Evolutionary conservation across 2,888 invertebrate genomes (phyloP), one percentile per base, ranked within the genome.

Genomic region (Ommatoiulus sabulosus): DNA sequence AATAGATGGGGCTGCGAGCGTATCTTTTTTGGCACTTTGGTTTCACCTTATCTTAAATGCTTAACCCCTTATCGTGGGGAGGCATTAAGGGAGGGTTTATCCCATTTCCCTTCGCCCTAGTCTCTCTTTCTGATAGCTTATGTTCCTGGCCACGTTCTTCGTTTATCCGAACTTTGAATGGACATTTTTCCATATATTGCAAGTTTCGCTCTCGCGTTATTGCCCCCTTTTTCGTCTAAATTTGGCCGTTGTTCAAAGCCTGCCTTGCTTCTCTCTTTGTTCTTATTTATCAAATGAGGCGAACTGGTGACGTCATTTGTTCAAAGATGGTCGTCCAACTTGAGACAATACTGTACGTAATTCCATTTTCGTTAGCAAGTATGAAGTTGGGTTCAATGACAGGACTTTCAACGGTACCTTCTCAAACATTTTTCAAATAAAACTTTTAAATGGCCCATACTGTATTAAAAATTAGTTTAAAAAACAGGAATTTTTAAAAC

Each of bases 21-120:
- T 63, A 63, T 63, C 63, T 63, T 72, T 72, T 72, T 72, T 24
- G 72, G 72, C 72, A 72, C 72, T 63, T 72, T n/a, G 72, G 72
- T 72, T 72, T 20, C 24, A 24, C 72, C 72, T 72, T 72, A 72
- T 72, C 72, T 72, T 72, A 72, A 72, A 72, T 24, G 72, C 8
- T 10, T 24, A 12, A 6, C 24, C 72, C 24, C 72, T 72, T 72
- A 72, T 72, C 72, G 10, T 24, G 24, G 72, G 63, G 72, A 72
- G 24, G 72, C 24, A 72, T 24, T 24, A 24, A 24, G 72, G 24
- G 72, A 72, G 24, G 24, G 72, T 72, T 24, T 24, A 72, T 72
- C 72, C 10, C 72, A 72, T 72, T 72, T 72, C 5, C 24, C n/a
- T 15, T 63, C n/a, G 15, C 17, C 57, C 15, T 0, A 17, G 63